Percentiles rank a stretch among this genome's conserved stretches.
Evolutionary conservation across 2,888 invertebrate species (phyloP).

Genomic region (Oscheius sp.): DNA sequence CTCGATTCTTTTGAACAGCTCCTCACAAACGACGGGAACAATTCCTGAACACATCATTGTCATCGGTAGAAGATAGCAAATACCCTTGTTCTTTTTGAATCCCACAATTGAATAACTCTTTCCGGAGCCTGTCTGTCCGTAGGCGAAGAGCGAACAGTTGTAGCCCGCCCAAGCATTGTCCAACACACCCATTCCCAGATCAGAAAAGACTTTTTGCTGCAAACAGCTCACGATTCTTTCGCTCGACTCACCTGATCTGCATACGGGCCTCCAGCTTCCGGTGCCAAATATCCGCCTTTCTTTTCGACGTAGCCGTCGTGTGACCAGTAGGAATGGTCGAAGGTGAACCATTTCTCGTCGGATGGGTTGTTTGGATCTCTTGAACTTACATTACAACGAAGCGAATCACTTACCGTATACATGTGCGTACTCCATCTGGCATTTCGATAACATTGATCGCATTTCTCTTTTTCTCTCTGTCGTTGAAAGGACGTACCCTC

Average conservation of each 20-base stretch:
- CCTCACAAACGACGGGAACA: conserved; percentile 77
- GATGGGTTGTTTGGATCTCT: conserved; percentile 75
- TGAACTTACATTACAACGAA: background rate
- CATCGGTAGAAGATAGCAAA: background rate
- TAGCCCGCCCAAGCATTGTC: conserved; percentile 78
- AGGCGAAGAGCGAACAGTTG: conserved; percentile 78
- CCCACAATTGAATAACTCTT: conserved; percentile 79
- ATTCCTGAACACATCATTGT: conserved; percentile 74
- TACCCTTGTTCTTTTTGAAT: conserved; percentile 77
- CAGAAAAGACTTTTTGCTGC: conserved; percentile 77
- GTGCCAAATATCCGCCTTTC: conserved; percentile 75
- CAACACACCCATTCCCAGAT: conserved; percentile 77
- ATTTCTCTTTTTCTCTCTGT: conserved; percentile 76
- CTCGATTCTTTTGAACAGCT: conserved; percentile 77
- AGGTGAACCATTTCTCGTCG: conserved; percentile 76
- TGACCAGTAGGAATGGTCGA: conserved; percentile 79
- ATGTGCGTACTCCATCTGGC: conserved; percentile 74
- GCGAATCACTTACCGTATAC: conserved; percentile 64
- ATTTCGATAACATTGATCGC: conserved; percentile 76
- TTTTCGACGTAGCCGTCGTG: conserved; percentile 77
- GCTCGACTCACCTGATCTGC: conserved; percentile 76
- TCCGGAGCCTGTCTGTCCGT: conserved; percentile 78
- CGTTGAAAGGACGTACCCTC: conserved; percentile 78
- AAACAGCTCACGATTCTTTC: background rate
- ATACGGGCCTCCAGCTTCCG: conserved; percentile 75